phyloP scores from a whole-genome alignment of 30 jellyfish, hydroid and myxozoan genomes.

The Rhopilema esculentum region DNA sequence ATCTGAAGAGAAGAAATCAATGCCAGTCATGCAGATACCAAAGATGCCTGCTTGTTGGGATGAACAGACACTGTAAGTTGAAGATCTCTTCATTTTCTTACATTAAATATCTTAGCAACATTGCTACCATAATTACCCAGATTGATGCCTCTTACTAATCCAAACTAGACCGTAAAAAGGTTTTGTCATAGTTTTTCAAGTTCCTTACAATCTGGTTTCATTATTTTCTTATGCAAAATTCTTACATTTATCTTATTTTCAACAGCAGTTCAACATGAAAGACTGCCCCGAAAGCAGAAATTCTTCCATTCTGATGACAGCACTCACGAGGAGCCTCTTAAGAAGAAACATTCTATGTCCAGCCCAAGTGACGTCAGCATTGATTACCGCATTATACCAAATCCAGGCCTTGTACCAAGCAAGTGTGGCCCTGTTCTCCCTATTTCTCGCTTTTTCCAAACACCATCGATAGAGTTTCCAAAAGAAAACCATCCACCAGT shows the following conservation, averaged over 20 bases:
- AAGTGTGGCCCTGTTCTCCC: slow-evolving; percentile 27
- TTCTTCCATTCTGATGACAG: not conserved
- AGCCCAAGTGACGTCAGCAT: slow-evolving; percentile 26
- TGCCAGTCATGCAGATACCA: slow-evolving; percentile 94
- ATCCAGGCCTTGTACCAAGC: slow-evolving; percentile 19
- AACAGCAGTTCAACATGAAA: slow-evolving; percentile 95
- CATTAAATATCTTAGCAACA: too few relatives aligned
- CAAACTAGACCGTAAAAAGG: too few relatives aligned
- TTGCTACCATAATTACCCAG: too few relatives aligned
- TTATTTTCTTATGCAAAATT: too few relatives aligned
- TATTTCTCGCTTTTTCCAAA: slow-evolving; percentile 11
- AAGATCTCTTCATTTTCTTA: too few relatives aligned
- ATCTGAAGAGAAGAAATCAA: slow-evolving; percentile 86
- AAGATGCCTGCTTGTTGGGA: slow-evolving; percentile 87
- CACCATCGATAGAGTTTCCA: slow-evolving; percentile 41
- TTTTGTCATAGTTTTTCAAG: too few relatives aligned
- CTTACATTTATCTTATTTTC: too few relatives aligned
- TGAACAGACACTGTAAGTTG: slow-evolving; percentile 90
- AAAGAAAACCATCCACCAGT: slow-evolving; percentile 75
- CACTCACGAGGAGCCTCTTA: slow-evolving; percentile 17
- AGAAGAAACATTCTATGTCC: slow-evolving; percentile 21
- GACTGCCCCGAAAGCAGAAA: slow-evolving; percentile 76
- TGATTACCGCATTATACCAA: slow-evolving; percentile 21
- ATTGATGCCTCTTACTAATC: too few relatives aligned
- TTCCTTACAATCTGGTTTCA: too few relatives aligned